Evolutionary conservation across 2,888 invertebrate genomes (phyloP).

Genomic region (Apantesis nais): DNA sequence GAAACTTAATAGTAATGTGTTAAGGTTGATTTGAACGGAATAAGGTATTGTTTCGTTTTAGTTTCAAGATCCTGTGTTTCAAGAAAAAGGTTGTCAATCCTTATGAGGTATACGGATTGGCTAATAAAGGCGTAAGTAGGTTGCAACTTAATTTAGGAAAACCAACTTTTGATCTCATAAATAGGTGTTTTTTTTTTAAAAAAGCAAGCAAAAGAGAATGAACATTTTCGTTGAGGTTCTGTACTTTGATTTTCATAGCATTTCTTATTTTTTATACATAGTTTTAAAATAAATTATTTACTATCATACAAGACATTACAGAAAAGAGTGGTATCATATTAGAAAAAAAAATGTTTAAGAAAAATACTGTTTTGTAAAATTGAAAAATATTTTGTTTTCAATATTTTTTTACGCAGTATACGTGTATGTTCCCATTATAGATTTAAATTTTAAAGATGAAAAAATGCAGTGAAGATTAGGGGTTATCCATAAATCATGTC

Average conservation of each 20-base stretch:
- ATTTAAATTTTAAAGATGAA: not conserved
- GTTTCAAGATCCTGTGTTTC: constrained; percentile 36
- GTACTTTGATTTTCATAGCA: not conserved
- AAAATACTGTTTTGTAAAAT: too few species aligned
- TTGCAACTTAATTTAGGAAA: constrained; percentile 45
- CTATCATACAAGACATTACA: not conserved
- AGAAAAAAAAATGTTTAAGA: not conserved
- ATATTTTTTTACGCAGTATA: too few species aligned
- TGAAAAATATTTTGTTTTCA: too few species aligned
- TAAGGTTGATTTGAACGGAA: constrained; percentile 17
- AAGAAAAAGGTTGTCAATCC: constrained; percentile 48
- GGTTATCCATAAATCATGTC: not conserved
- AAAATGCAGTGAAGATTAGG: not conserved
- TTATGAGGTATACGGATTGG: constrained; percentile 42
- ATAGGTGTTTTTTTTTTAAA: constrained; percentile 46
- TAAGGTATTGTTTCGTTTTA: constrained; percentile 34
- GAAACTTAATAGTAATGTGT: constrained; percentile 8
- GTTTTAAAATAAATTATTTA: not conserved
- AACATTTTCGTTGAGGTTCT: constrained; percentile 13
- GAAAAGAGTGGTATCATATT: not conserved
- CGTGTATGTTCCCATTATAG: not conserved
- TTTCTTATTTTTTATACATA: not conserved
- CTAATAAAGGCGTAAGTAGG: constrained; percentile 45
- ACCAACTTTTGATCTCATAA: constrained; percentile 41
- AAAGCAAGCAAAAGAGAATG: constrained; percentile 10